A percentile compares a stretch with the other conserved stretches of the same genome.
phyloP scores from a whole-genome alignment of 2,888 invertebrate genomes.

The Heliconius charithonia region DNA sequence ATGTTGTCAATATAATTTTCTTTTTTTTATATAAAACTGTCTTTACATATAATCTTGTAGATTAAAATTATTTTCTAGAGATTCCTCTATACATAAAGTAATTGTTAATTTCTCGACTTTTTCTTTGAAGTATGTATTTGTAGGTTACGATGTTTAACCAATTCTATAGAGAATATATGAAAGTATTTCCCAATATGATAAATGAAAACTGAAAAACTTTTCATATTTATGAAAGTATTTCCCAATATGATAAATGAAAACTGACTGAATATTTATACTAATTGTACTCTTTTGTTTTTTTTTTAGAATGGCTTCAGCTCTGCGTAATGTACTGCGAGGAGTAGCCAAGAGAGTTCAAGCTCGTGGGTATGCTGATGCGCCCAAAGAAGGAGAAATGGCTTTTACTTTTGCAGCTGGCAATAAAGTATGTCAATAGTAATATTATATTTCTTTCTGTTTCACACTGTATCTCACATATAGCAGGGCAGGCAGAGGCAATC shows the following conservation, averaged over 20 bases:
- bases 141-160: background rate
- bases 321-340: constrained; percentile 77
- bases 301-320: constrained; percentile 81
- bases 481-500: too few species aligned
- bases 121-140: background rate
- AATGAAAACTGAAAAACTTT: background rate
- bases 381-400: constrained; percentile 88
- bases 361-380: constrained; percentile 87
- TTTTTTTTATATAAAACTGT: constrained; percentile 11
- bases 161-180: background rate
- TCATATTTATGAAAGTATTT: background rate
- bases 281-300: background rate
- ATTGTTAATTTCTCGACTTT: background rate
- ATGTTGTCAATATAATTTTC: constrained; percentile 39
- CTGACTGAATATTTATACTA: background rate
- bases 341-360: constrained; percentile 76
- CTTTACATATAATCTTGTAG: background rate
- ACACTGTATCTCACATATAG: too few species aligned
- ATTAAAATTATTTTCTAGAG: background rate
- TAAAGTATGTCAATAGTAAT: constrained; percentile 83
- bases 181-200: background rate
- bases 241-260: background rate
- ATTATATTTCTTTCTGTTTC: too few species aligned
- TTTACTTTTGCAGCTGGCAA: constrained; percentile 96
- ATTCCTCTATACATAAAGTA: background rate